Conservation (phyloP, 2,113 vertebrate species). For the Aythya baeri region DNA sequence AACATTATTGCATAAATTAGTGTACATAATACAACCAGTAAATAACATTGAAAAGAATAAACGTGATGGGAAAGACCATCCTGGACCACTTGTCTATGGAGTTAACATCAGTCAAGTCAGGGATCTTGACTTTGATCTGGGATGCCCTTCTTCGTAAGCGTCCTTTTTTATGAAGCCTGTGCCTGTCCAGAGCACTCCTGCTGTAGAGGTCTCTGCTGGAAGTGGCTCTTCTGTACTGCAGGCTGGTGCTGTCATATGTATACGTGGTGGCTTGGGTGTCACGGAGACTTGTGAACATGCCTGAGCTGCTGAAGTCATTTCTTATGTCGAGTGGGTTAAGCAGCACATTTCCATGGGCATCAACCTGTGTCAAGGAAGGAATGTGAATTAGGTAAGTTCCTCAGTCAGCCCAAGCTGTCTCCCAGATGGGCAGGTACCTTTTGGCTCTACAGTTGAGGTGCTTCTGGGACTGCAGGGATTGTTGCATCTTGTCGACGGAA, state of each 20-base stretch:
- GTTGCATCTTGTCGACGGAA: not conserved
- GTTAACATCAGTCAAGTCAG: constrained; percentile 93
- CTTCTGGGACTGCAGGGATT: not conserved
- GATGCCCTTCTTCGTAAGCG: constrained; percentile 86
- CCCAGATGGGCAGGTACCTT: not conserved
- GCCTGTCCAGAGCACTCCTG: constrained; percentile 81
- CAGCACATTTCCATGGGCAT: constrained; percentile 87
- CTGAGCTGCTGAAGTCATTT: constrained; percentile 82
- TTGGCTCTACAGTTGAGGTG: not conserved
- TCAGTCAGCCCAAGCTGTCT: not conserved
- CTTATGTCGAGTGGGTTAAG: constrained; percentile 84
- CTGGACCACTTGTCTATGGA: constrained; percentile 97
- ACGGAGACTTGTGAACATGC: constrained; percentile 74
- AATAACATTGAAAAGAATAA: constrained; percentile 93
- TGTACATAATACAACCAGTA: constrained; percentile 97
- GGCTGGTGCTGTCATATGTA: constrained; percentile 85
- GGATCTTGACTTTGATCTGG: constrained; percentile 95
- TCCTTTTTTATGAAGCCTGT: constrained; percentile 82
- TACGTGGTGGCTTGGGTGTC: constrained; percentile 83
- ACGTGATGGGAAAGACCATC: constrained; percentile 91
- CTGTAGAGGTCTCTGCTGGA: constrained; percentile 84
- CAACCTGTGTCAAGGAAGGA: constrained; percentile 80
- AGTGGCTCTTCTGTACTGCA: constrained; percentile 88
- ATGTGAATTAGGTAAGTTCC: constrained; percentile 28
- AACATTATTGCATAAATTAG: constrained; percentile 70